Evolutionary conservation across 37 sponge, comb jelly and placozoan genomes (phyloP), one percentile per base, ranked within the genome.

Genomic region (Cliona cf. orientalis): DNA sequence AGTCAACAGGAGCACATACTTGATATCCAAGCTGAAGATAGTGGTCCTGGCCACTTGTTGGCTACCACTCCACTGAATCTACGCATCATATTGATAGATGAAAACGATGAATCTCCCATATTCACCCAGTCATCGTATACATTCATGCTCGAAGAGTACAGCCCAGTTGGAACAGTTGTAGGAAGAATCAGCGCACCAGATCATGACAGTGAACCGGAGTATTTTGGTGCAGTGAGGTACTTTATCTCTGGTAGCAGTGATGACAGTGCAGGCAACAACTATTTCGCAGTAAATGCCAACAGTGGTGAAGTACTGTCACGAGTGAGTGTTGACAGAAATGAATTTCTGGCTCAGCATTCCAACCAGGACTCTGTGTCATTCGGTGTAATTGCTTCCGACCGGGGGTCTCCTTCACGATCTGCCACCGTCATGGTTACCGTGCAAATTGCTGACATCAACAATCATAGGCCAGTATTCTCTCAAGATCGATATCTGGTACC

Each of bases 11-110:
- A 9, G 6, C 89, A 96, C 63, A 42, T 22, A 1, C 72, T 96
- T 46, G 76, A 38, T 2, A 63, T 96, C 5, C 11, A 53, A 36
- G 97, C 93, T 37, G 69, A 34, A 53, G 97, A 96, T 70, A 77
- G 66, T 2, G 97, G 97, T 5, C 31, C 28, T 6, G 68, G 73
- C 29, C 71, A 87, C 25, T 62, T 21, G 23, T 32, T 45, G 21
- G 43, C 71, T 0, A 61, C 76, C 4, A 46, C 78, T 17, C 42
- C 84, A 35, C 41, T 53, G 23, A 39, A 38, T 0, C 21, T 89
- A 46, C 71, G 25, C 2, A 78, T 93, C 22, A 56, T 22, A 0
- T 64, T 93, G 41, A 46, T 33, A 17, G 85, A 93, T 55, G 79
- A 59, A 14, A 89, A 93, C 42, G 90, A 89, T 40, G 75, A 64